Conservation (phyloP, 2,888 invertebrate species). For the Drosophila paranaensis region DNA sequence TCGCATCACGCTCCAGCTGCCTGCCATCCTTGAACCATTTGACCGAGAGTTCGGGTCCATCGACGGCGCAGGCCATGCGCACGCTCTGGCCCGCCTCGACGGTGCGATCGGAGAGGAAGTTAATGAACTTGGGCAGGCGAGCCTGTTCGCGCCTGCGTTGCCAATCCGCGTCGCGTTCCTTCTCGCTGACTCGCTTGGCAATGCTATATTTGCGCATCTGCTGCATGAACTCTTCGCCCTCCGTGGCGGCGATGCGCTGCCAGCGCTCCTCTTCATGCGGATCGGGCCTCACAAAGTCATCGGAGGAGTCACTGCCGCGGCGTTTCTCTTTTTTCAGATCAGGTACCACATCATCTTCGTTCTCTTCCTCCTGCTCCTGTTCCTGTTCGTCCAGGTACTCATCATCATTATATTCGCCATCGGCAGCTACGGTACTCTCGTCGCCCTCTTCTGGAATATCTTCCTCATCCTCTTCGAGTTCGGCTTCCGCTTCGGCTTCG, state of each 20-base stretch:
- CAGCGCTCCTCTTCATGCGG: constrained; percentile 82
- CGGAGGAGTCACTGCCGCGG: constrained; percentile 82
- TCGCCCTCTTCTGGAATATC: constrained; percentile 70
- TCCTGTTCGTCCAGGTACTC: constrained; percentile 51
- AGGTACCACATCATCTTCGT: constrained; percentile 68
- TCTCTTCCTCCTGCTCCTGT: constrained; percentile 58
- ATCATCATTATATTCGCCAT: constrained; percentile 66
- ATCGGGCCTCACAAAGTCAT: constrained; percentile 82
- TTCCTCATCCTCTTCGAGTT: constrained; percentile 68
- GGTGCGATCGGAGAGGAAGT: constrained; percentile 90
- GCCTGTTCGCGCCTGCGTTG: constrained; percentile 83
- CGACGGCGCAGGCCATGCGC: constrained; percentile 91
- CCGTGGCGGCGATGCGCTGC: constrained; percentile 83
- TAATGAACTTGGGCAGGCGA: constrained; percentile 83
- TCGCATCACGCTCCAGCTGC: constrained; percentile 84
- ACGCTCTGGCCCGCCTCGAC: constrained; percentile 90
- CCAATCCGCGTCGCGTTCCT: constrained; percentile 84
- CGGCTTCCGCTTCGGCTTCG: constrained; percentile 75
- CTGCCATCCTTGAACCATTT: constrained; percentile 91
- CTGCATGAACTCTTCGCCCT: constrained; percentile 83
- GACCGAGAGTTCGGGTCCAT: constrained; percentile 89
- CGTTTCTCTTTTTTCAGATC: constrained; percentile 74
- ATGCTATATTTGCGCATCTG: constrained; percentile 83
- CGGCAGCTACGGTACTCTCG: constrained; percentile 65
- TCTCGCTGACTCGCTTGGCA: constrained; percentile 81